phyloP scores from a whole-genome alignment of 2,888 invertebrate genomes.

The Kuschelorhynchus macadamiae region DNA sequence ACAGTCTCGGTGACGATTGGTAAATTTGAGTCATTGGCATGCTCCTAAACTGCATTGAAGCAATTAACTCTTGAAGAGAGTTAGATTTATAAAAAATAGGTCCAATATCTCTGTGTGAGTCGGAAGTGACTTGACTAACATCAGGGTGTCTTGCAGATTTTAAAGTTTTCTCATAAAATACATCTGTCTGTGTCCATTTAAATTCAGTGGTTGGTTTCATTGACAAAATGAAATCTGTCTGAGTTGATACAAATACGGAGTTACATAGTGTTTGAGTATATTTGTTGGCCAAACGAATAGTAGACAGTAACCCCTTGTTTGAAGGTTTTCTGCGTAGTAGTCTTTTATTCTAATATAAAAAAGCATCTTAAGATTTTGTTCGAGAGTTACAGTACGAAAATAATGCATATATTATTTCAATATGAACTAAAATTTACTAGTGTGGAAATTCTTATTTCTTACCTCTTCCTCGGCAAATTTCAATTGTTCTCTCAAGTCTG shows the following conservation, averaged over 20 bases:
- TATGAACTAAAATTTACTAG: no score
- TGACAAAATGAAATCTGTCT: constrained; percentile 23
- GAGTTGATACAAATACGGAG: constrained; percentile 34
- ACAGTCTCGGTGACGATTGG: constrained; percentile 56
- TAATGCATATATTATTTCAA: no score
- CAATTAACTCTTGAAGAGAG: constrained; percentile 43
- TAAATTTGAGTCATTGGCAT: constrained; percentile 60
- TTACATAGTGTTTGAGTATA: constrained; percentile 46
- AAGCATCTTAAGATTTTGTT: neutral
- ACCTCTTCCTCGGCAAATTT: constrained; percentile 95
- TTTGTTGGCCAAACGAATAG: constrained; percentile 32
- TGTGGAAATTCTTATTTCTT: no score
- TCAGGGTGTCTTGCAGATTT: no score
- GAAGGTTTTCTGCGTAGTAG: constrained; percentile 24
- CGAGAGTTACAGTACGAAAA: no score
- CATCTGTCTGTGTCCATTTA: no score
- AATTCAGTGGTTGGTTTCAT: neutral
- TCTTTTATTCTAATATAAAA: constrained; percentile 28
- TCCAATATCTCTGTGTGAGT: no score
- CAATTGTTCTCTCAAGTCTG: constrained; percentile 92
- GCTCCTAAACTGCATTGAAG: constrained; percentile 57
- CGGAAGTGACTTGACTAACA: no score
- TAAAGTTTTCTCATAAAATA: no score
- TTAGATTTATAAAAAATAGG: neutral
- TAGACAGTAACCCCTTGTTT: constrained; percentile 18